phyloP scores from a whole-genome alignment of 2,797 vertebrate genomes.

The Syndactyla subalaris region DNA sequence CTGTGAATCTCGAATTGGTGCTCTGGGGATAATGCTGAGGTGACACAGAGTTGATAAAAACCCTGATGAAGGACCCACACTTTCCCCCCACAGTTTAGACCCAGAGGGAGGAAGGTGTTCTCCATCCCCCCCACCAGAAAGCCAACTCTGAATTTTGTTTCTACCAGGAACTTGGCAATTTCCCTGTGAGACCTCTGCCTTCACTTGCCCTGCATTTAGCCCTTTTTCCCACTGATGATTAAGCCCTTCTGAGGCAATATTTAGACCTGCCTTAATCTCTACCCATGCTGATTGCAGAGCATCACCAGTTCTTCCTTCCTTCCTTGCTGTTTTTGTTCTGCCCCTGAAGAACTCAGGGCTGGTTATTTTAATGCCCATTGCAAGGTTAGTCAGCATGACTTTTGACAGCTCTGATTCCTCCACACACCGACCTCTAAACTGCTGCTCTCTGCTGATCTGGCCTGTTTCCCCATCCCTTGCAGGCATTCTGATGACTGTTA shows the following conservation, averaged over 20 bases:
- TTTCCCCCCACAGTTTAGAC: background rate
- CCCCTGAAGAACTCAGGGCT: background rate
- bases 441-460: background rate
- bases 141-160: background rate
- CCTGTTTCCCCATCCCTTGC: background rate
- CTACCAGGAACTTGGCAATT: background rate
- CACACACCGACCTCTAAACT: background rate
- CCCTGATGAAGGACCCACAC: rapidly evolving
- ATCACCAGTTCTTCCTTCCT: background rate
- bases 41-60: background rate
- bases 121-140: background rate
- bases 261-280: background rate
- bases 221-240: background rate
- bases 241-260: background rate
- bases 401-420: background rate
- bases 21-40: background rate
- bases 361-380: background rate
- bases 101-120: background rate
- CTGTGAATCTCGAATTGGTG: background rate
- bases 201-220: background rate
- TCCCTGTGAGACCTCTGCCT: background rate
- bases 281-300: background rate
- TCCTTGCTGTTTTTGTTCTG: background rate
- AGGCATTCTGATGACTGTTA: background rate
- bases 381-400: background rate